phyloP scores from a whole-genome alignment of 1,140 invertebrate genomes.

The Holotrichia oblita region DNA sequence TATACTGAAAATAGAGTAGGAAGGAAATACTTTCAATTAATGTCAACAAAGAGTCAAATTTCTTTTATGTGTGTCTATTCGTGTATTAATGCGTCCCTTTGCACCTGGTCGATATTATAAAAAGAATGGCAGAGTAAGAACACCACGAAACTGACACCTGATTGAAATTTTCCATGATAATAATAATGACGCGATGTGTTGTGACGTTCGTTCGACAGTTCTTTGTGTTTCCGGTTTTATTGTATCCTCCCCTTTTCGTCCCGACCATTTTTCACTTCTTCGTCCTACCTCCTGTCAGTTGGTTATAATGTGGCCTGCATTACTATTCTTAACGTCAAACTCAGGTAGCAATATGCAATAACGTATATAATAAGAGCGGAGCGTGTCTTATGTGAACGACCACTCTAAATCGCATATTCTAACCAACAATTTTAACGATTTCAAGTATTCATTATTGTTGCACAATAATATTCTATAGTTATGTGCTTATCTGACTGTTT shows the following conservation, averaged over 20 bases:
- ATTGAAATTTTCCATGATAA: conserved; percentile 43
- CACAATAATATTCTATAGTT: not conserved
- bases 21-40: conserved; percentile 30
- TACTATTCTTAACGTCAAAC: conserved; percentile 40
- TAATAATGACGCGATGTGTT: conserved; percentile 42
- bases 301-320: conserved; percentile 43
- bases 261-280: conserved; percentile 15
- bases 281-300: conserved; percentile 37
- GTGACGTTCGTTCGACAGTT: conserved; percentile 46
- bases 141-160: conserved; percentile 42
- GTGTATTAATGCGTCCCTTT: conserved; percentile 23
- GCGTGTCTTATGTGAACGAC: not conserved
- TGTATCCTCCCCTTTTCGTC: conserved; percentile 38
- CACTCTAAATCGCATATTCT: conserved; percentile 10
- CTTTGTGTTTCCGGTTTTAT: conserved; percentile 45
- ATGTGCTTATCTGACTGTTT: not conserved
- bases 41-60: conserved; percentile 38
- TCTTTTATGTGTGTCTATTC: conserved; percentile 1
- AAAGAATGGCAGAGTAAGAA: conserved; percentile 21
- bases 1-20: conserved; percentile 22
- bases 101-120: conserved; percentile 36
- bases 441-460: not conserved
- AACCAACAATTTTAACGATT: conserved; percentile 24
- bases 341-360: conserved; percentile 40
- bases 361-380: conserved; percentile 28